Percentiles rank a stretch among this genome's conserved stretches.
These are phyloP conservation scores for Mycteria americana DNA, from an alignment of 2,797 vertebrate species.

Conservation along the genomic window DNA sequence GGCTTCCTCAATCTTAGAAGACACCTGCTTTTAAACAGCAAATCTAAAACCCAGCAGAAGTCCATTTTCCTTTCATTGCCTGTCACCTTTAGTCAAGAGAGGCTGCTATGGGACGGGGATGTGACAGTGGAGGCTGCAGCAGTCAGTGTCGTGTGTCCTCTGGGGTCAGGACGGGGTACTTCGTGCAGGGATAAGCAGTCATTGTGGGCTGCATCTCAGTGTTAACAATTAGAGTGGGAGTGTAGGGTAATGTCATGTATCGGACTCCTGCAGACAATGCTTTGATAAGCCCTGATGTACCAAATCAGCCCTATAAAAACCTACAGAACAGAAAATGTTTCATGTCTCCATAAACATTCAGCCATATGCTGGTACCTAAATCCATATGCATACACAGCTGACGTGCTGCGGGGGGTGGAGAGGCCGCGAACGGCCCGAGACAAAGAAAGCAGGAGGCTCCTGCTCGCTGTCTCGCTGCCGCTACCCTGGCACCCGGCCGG, in stretches of 20 bases:
- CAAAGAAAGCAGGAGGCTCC: background rate
- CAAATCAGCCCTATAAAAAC: slow-evolving; percentile 19
- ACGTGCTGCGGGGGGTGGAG: background rate
- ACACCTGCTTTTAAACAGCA: background rate
- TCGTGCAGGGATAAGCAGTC: accelerated
- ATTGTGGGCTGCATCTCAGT: background rate
- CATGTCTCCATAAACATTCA: background rate
- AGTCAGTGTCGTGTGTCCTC: background rate
- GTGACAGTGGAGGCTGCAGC: background rate
- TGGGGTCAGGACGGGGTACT: background rate
- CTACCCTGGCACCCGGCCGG: background rate
- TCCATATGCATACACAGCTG: background rate
- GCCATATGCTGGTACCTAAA: slow-evolving; percentile 6
- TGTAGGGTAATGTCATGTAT: background rate
- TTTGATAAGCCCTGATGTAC: background rate
- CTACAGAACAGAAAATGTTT: background rate
- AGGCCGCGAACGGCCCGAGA: background rate
- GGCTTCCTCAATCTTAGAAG: background rate
- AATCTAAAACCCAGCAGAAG: background rate
- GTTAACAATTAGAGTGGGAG: background rate
- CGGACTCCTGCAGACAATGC: background rate
- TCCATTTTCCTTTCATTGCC: background rate
- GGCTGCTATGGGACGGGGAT: background rate
- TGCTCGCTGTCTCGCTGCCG: background rate
- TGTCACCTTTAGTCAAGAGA: background rate